A percentile compares a stretch with the other conserved stretches of the same genome.
Conservation (phyloP, 1,140 invertebrate genomes). For the Orius insidiosus region DNA sequence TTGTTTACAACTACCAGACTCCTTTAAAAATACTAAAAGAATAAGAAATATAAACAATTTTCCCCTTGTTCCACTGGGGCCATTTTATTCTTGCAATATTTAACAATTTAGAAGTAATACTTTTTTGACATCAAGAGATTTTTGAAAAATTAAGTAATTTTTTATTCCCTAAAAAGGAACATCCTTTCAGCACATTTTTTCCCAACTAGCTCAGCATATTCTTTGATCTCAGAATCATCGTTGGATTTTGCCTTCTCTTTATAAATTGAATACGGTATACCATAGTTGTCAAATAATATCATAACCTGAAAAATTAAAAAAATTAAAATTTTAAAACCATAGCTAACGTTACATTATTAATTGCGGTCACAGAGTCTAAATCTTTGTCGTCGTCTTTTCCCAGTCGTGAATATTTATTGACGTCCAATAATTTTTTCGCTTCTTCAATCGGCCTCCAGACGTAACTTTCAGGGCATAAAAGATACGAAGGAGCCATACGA, state of each 20-base stretch:
- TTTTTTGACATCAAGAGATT: no score
- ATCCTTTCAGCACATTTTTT: constrained; percentile 38
- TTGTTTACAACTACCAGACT: no score
- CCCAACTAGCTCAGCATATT: constrained; percentile 49
- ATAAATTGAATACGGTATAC: constrained; percentile 23
- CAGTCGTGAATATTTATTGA: constrained; percentile 52
- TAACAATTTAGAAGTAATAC: no score
- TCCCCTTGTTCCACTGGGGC: no score
- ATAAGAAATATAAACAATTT: no score
- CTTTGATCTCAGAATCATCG: constrained; percentile 25
- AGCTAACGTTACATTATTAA: constrained; percentile 3
- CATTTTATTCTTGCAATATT: no score
- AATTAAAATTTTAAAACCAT: no score
- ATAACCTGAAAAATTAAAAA: constrained; percentile 21
- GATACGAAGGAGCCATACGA: constrained; percentile 64
- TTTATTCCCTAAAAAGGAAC: constrained; percentile 30
- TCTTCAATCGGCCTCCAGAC: constrained; percentile 60
- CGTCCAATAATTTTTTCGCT: constrained; percentile 51
- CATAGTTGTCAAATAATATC: constrained; percentile 24
- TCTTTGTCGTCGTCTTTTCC: constrained; percentile 31
- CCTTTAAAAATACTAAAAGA: no score
- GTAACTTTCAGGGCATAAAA: constrained; percentile 90
- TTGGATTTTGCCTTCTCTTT: constrained; percentile 21
- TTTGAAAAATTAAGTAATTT: no score
- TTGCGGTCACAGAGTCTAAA: constrained; percentile 18